Percentiles rank a stretch among this genome's conserved stretches.
phyloP scores from a whole-genome alignment of 2,797 vertebrate species.

The Thripadectes ignobilis region DNA sequence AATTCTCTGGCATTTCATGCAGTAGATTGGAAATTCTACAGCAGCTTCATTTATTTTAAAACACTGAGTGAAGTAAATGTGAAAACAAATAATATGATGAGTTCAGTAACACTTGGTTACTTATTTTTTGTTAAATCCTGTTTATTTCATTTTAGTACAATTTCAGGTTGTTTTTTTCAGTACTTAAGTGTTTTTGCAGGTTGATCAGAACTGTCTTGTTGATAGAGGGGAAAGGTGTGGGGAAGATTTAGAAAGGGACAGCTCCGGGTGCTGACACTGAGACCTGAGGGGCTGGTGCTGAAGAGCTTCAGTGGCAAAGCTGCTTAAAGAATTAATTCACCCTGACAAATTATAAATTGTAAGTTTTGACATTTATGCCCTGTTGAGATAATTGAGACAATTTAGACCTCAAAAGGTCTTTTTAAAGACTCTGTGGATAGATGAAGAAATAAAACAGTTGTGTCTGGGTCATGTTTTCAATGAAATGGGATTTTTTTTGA shows the following conservation, averaged over 20 bases:
- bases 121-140: neutral
- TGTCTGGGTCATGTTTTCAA: neutral
- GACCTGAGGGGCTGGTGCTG: neutral
- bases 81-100: neutral
- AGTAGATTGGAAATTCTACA: neutral
- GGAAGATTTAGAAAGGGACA: neutral
- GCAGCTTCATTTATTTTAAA: neutral
- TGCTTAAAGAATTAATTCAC: neutral
- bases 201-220: neutral
- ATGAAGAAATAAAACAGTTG: neutral
- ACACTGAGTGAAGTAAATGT: neutral
- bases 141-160: neutral
- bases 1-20: neutral
- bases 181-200: neutral
- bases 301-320: neutral
- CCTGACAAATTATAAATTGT: neutral
- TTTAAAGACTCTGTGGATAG: neutral
- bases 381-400: neutral
- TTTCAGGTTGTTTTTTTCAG: neutral
- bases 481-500: neutral
- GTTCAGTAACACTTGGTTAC: neutral
- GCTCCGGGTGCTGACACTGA: neutral
- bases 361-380: neutral
- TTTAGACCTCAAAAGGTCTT: neutral
- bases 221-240: neutral